Evolutionary conservation across 2,888 invertebrate species (phyloP).

Genomic region (Meloe dianella): DNA sequence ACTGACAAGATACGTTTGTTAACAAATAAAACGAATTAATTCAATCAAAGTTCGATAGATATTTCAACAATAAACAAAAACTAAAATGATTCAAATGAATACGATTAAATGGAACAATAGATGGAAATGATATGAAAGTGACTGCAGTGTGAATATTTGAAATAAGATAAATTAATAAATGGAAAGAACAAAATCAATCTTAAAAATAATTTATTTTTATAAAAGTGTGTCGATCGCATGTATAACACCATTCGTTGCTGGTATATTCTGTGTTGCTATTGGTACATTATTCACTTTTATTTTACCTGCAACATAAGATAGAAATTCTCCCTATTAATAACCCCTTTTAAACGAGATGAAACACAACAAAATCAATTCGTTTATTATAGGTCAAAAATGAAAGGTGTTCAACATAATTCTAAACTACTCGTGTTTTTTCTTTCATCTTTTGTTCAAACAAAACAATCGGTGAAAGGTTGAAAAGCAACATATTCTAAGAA

Average conservation of each 20-base stretch:
- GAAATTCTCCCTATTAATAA: slow-evolving; percentile 1
- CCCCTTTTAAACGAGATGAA: neutral
- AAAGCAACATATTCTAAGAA: neutral
- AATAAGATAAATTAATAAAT: slow-evolving; percentile 21
- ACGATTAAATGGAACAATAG: neutral
- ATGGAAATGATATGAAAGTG: neutral
- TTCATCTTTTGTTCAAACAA: neutral
- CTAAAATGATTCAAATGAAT: neutral
- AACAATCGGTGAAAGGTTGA: slow-evolving; percentile 19
- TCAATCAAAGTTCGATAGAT: neutral
- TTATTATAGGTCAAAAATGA: slow-evolving; percentile 17
- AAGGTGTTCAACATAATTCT: neutral
- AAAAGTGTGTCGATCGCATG: slow-evolving; percentile 79
- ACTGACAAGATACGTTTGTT: neutral
- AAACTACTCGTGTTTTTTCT: neutral
- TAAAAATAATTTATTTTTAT: slow-evolving; percentile 53
- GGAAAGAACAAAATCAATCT: neutral
- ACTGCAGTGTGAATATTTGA: neutral
- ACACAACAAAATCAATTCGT: neutral
- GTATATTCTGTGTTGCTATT: slow-evolving; percentile 83
- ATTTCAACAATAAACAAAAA: slow-evolving; percentile 8
- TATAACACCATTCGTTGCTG: slow-evolving; percentile 86
- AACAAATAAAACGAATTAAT: neutral
- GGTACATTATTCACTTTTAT: slow-evolving; percentile 84
- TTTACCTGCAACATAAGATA: slow-evolving; percentile 66